Base-by-base conservation (phyloP, 2,797 vertebrate species). In the Gobio occitaniae region DNA sequence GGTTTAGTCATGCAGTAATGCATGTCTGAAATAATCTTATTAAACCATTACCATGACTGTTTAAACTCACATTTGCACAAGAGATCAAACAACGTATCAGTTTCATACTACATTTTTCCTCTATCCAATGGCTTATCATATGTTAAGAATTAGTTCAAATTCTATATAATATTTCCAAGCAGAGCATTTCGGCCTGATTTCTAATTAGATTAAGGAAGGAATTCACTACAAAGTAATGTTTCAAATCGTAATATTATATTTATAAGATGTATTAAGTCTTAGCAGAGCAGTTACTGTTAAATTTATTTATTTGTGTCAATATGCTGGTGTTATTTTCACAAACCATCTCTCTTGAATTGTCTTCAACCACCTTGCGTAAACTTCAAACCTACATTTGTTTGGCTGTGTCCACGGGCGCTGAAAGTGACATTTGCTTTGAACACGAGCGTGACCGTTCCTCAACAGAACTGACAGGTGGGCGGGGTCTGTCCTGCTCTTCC, bases 401-500 rank as follows among this genome's bases (percentile, higher is more conserved):
- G 38, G 8, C 76, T 17, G n/a, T 10, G 69, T 29, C 52, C 66
- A 84, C 48, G 21, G 32, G 21, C 1, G 8, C 54, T 15, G 6
- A 84, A 63, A 75, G 78, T 29, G 59, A 69, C 74, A 78, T 88
- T 86, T 83, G 85, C 76, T 68, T 86, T 72, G 68, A 44, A 59
- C 29, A 66, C 17, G 75, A 86, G 61, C 52, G 76, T 87, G 83
- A 88, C 87, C 75, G 80, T 50, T 85, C 76, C 32, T 77, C 77
- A 48, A 47, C 25, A 7, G 77, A 38, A 52, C 56, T 72, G 78
- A 84, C 88, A 83, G 77, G 78, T 82, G 78, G 50, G 78, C n/a
- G 63, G 41, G 16, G 29, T 41, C 21, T 38, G 70, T 15, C 63
- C 90, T 89, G 72, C 93, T 93, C 81, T 87, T 80, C 85, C 87